A percentile compares a stretch with the other conserved stretches of the same genome.
Evolutionary conservation across 2,797 vertebrate species (phyloP).

Genomic region (Intellagama lesueurii): DNA sequence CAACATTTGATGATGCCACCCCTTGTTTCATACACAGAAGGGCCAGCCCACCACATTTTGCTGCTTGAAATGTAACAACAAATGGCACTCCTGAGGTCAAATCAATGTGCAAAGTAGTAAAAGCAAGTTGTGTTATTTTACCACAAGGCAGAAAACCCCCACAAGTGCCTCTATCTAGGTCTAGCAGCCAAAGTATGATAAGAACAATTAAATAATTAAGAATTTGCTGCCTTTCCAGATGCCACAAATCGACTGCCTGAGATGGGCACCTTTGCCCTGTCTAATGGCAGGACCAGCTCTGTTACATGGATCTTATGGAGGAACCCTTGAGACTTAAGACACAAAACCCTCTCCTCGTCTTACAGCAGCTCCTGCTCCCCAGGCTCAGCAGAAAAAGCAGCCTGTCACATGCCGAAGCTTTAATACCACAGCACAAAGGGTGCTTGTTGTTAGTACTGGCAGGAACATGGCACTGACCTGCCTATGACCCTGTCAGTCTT

Average conservation of each 20-base stretch:
- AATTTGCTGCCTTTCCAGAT: not conserved
- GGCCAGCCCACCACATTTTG: not conserved
- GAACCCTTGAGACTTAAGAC: not conserved
- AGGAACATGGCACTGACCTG: conserved; percentile 17
- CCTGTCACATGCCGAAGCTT: conserved; percentile 18
- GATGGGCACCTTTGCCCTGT: not conserved
- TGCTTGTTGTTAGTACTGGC: conserved; percentile 17
- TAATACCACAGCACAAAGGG: conserved; percentile 6
- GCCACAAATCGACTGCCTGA: not conserved
- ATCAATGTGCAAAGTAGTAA: not conserved
- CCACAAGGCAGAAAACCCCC: not conserved
- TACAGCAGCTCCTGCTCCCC: conserved; percentile 16
- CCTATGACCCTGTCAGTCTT: conserved; percentile 3
- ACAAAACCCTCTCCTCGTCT: not conserved
- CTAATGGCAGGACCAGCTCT: not conserved
- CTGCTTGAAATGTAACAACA: not conserved
- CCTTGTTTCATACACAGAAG: not conserved
- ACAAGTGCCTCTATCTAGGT: not conserved
- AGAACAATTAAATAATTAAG: not conserved
- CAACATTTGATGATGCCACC: not conserved
- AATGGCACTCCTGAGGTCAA: not conserved
- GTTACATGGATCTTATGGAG: not conserved
- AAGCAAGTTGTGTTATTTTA: not conserved
- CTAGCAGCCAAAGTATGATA: not conserved
- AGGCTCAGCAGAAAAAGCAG: not conserved